phyloP scores from a whole-genome alignment of 53 echinoderm and acorn worm species.

The Crossaster papposus region DNA sequence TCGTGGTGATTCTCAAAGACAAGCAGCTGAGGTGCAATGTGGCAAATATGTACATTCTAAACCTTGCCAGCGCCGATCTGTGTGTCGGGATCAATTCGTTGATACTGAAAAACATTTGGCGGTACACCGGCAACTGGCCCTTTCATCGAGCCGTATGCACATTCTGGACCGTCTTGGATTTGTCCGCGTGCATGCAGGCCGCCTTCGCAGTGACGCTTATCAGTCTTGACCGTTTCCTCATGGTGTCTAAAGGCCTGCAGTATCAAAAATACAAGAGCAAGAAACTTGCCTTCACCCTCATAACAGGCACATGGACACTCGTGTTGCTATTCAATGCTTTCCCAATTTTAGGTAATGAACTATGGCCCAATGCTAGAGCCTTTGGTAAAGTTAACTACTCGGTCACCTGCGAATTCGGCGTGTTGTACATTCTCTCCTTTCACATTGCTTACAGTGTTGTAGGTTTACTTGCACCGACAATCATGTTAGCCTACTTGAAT shows the following conservation, averaged over 20 bases:
- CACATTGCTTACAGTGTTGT: background rate
- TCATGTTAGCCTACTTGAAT: conserved; percentile 35
- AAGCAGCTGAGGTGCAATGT: conserved; percentile 36
- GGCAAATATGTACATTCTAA: conserved; percentile 46
- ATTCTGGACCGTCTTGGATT: conserved; percentile 37
- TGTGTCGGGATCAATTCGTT: conserved; percentile 52
- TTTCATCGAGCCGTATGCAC: conserved; percentile 14
- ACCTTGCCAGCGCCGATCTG: conserved; percentile 54
- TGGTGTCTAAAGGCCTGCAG: conserved; percentile 31
- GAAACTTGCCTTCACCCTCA: background rate
- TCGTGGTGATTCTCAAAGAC: conserved; percentile 13
- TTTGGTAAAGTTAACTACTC: background rate
- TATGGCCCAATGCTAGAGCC: background rate
- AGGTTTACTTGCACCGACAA: conserved; percentile 22
- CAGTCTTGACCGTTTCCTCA: conserved; percentile 49
- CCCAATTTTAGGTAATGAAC: conserved; percentile 29
- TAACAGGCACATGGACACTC: conserved; percentile 14
- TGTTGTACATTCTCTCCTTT: conserved; percentile 37
- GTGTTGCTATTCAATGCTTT: conserved; percentile 17
- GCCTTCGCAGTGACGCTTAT: conserved; percentile 46
- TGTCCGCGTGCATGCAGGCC: conserved; percentile 38
- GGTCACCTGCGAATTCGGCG: conserved; percentile 40
- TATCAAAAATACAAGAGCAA: conserved; percentile 39
- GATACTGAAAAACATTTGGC: conserved; percentile 20
- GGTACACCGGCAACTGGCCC: conserved; percentile 51